These are phyloP conservation scores for Limnephilus auricula DNA, from an alignment of 2,888 invertebrate species.

Conservation along the genomic window DNA sequence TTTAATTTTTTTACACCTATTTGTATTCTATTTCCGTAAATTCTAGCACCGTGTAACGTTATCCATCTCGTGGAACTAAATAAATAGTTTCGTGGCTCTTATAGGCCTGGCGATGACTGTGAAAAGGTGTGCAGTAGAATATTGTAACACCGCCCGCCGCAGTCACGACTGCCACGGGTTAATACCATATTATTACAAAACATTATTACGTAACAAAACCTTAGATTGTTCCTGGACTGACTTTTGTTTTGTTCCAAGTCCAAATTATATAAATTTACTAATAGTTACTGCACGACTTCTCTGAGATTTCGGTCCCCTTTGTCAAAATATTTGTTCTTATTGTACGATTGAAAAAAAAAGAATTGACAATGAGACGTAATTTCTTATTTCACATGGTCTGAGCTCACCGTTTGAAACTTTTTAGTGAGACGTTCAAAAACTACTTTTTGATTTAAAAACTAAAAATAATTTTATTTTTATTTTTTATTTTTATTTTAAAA, in stretches of 20 bases:
- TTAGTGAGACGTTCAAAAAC: neutral
- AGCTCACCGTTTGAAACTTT: neutral
- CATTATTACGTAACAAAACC: neutral
- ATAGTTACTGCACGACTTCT: neutral
- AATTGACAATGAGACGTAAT: neutral
- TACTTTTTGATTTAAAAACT: neutral
- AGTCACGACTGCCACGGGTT: slow-evolving; percentile 32
- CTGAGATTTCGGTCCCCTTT: neutral
- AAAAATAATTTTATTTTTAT: no score
- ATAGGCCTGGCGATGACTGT: neutral
- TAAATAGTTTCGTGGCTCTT: neutral
- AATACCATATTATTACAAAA: slow-evolving; percentile 6
- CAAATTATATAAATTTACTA: neutral
- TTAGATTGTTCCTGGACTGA: neutral
- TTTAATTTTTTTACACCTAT: neutral
- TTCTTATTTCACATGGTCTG: neutral
- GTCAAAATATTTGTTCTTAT: neutral
- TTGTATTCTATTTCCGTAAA: neutral
- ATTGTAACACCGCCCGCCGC: neutral
- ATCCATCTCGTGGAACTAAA: neutral
- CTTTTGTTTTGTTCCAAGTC: neutral
- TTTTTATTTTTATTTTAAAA: no score
- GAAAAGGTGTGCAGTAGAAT: neutral
- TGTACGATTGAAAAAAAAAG: neutral
- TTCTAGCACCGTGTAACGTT: slow-evolving; percentile 3